Evolutionary conservation across 2,113 vertebrate genomes (phyloP).

Genomic region (Sphyrna mokarran): DNA sequence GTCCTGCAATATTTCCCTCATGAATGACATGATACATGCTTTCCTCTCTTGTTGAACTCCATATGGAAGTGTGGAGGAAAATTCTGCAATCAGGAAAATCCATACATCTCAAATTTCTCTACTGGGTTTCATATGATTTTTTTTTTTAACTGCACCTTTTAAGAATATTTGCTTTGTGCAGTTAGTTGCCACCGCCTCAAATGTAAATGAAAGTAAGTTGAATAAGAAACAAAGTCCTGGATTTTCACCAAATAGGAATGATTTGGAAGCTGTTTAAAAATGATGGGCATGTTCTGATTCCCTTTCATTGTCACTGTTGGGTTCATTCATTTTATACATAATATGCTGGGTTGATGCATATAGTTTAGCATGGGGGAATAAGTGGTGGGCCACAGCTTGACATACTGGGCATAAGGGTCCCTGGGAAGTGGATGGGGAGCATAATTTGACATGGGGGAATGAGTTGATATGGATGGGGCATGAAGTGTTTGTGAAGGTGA

Average conservation of each 20-base stretch:
- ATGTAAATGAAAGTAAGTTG: neutral
- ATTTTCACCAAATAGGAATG: neutral
- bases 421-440: too few relatives aligned
- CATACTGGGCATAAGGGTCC: too few relatives aligned
- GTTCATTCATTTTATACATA: too few relatives aligned
- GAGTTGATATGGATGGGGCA: too few relatives aligned
- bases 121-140: neutral
- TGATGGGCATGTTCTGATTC: too few relatives aligned
- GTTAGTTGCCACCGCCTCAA: neutral
- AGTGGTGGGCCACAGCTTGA: too few relatives aligned
- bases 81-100: neutral
- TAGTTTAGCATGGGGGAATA: too few relatives aligned
- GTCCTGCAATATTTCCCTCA: neutral
- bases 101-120: neutral
- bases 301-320: too few relatives aligned
- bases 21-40: neutral
- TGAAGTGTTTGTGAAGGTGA: too few relatives aligned
- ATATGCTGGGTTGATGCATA: too few relatives aligned
- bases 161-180: neutral
- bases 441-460: too few relatives aligned
- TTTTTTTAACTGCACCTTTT: neutral
- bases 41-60: neutral
- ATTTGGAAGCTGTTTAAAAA: too few relatives aligned
- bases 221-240: neutral
- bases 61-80: neutral